Evolutionary conservation across 2,888 invertebrate species (phyloP).

Genomic region (Aplocera efformata): DNA sequence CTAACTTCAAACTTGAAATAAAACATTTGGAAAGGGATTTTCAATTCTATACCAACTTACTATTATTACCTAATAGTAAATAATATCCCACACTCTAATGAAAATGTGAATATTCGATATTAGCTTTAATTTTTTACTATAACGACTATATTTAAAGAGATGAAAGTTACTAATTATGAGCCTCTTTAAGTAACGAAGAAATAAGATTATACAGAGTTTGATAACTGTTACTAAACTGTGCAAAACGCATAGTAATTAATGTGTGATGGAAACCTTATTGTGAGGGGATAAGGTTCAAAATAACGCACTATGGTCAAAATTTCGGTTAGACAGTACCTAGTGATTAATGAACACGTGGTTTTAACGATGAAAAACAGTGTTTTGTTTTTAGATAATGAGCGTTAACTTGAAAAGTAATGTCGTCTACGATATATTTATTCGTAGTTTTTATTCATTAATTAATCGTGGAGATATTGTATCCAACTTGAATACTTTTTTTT

Average conservation of each 20-base stretch:
- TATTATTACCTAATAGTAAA: too few species aligned
- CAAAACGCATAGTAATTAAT: not conserved
- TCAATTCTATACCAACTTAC: too few species aligned
- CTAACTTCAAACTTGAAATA: too few species aligned
- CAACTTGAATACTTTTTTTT: too few species aligned
- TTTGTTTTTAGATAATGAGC: conserved; percentile 66
- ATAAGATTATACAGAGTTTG: conserved; percentile 7
- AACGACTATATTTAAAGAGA: too few species aligned
- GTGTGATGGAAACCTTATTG: conserved; percentile 3
- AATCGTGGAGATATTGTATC: too few species aligned
- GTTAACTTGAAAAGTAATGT: conserved; percentile 63
- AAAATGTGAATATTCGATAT: too few species aligned
- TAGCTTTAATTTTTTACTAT: too few species aligned
- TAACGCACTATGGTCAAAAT: conserved; percentile 4
- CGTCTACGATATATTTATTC: conserved; percentile 31
- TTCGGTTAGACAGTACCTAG: conserved; percentile 34
- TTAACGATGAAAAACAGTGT: conserved; percentile 55
- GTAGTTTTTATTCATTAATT: too few species aligned
- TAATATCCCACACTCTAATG: too few species aligned
- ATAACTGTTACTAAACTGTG: conserved; percentile 10
- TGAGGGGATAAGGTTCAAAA: conserved; percentile 11
- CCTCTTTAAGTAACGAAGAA: conserved; percentile 1
- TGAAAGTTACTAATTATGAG: too few species aligned
- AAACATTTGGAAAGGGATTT: too few species aligned
- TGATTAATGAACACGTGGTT: conserved; percentile 60